Conservation (phyloP, 1,140 invertebrate species). For the Dreissena polymorpha region DNA sequence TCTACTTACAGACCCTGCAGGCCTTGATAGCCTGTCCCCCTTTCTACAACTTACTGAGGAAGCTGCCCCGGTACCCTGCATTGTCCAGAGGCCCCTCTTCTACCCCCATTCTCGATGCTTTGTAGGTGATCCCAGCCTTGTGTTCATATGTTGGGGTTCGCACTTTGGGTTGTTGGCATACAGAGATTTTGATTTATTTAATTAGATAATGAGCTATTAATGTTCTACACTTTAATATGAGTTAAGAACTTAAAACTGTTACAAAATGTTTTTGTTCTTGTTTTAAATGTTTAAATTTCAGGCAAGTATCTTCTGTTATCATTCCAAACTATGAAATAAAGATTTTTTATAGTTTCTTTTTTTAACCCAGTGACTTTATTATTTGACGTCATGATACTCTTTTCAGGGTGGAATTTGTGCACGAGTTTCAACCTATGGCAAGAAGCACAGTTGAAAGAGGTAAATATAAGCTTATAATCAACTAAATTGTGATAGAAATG, state of each 20-base stretch:
- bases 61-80: constrained; percentile 75
- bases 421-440: constrained; percentile 53
- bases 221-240: no score
- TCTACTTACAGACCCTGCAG: constrained; percentile 76
- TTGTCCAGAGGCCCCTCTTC: constrained; percentile 76
- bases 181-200: no score
- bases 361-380: no score
- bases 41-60: constrained; percentile 93
- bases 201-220: no score
- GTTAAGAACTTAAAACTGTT: no score
- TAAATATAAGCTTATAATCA: not conserved
- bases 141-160: not conserved
- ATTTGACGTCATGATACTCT: not conserved
- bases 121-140: constrained; percentile 84
- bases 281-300: no score
- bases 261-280: no score
- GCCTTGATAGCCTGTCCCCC: constrained; percentile 95
- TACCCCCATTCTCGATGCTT: constrained; percentile 94
- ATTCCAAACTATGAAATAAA: no score
- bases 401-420: constrained; percentile 46
- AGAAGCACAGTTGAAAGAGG: constrained; percentile 37
- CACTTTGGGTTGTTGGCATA: no score
- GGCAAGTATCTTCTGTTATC: no score
- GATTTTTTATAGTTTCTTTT: no score
- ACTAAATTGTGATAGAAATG: no score